Evolutionary conservation across 53 echinoderm and acorn worm genomes (phyloP).

Genomic region (Holothuria leucospilota): DNA sequence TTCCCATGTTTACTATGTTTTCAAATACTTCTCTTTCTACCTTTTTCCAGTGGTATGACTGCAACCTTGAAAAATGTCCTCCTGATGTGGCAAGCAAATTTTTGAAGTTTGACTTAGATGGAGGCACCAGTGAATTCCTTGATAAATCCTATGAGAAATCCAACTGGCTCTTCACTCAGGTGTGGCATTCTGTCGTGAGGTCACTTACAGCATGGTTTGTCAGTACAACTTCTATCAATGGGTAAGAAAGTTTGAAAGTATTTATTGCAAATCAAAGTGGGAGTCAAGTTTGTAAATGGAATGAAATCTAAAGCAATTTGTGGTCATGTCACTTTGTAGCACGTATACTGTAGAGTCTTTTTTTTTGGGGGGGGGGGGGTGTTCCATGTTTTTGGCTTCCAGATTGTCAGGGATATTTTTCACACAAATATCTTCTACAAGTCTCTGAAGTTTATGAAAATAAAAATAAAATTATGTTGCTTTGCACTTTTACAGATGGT

Average conservation of each 20-base stretch:
- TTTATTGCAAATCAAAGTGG: not conserved
- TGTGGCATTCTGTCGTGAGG: constrained; percentile 81
- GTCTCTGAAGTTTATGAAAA: too few relatives aligned
- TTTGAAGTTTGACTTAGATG: constrained; percentile 70
- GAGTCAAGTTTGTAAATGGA: too few relatives aligned
- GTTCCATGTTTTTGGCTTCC: too few relatives aligned
- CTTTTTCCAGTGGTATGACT: constrained; percentile 83
- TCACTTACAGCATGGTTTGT: constrained; percentile 68
- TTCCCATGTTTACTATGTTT: too few relatives aligned
- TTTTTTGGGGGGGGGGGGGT: too few relatives aligned
- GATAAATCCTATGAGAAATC: constrained; percentile 86
- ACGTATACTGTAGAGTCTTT: too few relatives aligned
- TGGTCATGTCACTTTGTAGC: too few relatives aligned
- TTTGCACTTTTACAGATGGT: constrained; percentile 52
- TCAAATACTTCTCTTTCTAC: not conserved
- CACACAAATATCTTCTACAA: too few relatives aligned
- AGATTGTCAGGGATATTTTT: too few relatives aligned
- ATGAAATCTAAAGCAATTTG: too few relatives aligned
- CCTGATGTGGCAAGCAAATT: constrained; percentile 65
- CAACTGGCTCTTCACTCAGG: constrained; percentile 86
- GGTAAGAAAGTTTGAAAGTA: constrained; percentile 55
- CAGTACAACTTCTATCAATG: constrained; percentile 85
- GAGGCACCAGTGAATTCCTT: constrained; percentile 71
- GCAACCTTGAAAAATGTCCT: constrained; percentile 72
- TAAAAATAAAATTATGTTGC: too few relatives aligned